A percentile compares a stretch with the other conserved stretches of the same genome.
These are phyloP conservation scores for Hydrolagus affinis DNA, from an alignment of 2,113 vertebrate genomes.

Conservation along the genomic window DNA sequence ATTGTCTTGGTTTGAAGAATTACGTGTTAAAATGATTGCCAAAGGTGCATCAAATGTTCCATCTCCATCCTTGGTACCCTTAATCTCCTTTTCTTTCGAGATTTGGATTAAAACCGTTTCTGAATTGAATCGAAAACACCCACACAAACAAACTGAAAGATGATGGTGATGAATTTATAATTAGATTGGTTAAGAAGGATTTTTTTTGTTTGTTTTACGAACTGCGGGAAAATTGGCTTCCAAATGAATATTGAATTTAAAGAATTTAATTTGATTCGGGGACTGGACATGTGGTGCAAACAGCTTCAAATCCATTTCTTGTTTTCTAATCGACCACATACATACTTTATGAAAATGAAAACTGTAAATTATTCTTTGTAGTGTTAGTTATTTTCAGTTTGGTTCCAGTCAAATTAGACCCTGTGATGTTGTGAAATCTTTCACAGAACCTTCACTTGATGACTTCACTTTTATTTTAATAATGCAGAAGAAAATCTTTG, in stretches of 20 bases:
- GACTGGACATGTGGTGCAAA: neutral
- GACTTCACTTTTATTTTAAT: neutral
- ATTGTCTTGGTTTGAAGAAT: neutral
- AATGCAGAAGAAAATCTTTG: neutral
- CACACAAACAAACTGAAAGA: too few species aligned
- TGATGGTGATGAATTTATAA: too few species aligned
- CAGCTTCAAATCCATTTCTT: neutral
- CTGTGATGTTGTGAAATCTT: neutral
- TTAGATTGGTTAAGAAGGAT: too few species aligned
- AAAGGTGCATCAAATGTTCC: too few species aligned
- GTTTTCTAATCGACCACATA: neutral
- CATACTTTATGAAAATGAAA: neutral
- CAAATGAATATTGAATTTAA: too few species aligned
- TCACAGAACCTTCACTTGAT: neutral
- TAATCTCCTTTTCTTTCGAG: too few species aligned
- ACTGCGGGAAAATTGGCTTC: too few species aligned
- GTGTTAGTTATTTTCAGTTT: neutral
- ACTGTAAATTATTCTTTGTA: neutral
- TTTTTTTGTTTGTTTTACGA: too few species aligned
- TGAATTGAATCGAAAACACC: too few species aligned
- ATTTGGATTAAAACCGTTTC: too few species aligned
- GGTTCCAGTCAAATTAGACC: neutral
- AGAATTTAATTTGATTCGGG: too few species aligned
- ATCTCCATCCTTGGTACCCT: too few species aligned
- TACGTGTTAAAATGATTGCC: neutral